Percentiles rank a stretch among this genome's conserved stretches.
phyloP scores from a whole-genome alignment of 2,797 vertebrate species.

The Sebastes matsubarae region DNA sequence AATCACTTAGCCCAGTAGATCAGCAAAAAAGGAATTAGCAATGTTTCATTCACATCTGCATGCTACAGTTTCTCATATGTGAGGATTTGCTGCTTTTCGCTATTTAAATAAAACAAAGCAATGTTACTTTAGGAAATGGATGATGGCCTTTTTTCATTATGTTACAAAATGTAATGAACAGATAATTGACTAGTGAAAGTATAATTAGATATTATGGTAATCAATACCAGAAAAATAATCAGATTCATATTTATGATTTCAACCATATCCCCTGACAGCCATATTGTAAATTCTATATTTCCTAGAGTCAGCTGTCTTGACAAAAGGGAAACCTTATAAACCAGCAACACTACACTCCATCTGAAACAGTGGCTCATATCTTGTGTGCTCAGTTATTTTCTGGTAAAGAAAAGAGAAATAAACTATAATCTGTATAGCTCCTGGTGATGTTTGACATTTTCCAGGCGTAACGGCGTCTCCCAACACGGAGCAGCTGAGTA shows the following conservation, averaged over 20 bases:
- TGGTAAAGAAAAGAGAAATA: conserved; percentile 14
- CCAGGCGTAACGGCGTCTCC: conserved; percentile 38
- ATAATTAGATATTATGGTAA: background rate
- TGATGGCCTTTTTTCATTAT: background rate
- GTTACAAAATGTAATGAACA: background rate
- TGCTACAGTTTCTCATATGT: background rate
- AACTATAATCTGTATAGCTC: conserved; percentile 8
- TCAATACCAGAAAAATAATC: no score
- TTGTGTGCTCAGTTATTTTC: conserved; percentile 8
- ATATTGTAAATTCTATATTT: background rate
- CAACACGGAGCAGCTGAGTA: conserved; percentile 37
- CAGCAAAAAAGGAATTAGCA: no score
- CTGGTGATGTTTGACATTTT: conserved; percentile 65
- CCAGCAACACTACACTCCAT: background rate
- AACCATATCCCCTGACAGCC: background rate
- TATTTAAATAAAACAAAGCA: background rate
- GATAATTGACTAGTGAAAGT: background rate
- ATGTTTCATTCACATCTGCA: no score
- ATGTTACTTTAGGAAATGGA: background rate
- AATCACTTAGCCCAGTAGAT: background rate
- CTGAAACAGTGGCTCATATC: background rate
- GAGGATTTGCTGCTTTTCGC: background rate
- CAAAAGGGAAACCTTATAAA: conserved; percentile 8
- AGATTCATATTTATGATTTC: background rate
- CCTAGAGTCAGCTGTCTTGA: background rate